Evolutionary conservation across 2,797 vertebrate genomes (phyloP).

Genomic region (Enteromius unitaeniatus): DNA sequence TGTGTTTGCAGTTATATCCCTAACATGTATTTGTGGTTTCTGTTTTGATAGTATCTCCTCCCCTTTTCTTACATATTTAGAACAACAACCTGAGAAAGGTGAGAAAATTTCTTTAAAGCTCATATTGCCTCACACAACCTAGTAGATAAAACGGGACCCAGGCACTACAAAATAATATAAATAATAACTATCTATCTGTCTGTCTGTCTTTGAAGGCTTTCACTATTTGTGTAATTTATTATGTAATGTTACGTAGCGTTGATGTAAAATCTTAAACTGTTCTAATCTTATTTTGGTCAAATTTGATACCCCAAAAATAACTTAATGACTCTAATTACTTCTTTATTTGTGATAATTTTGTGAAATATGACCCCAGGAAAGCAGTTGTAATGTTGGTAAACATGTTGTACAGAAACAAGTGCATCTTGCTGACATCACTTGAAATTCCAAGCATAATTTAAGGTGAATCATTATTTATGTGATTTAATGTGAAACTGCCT

Average conservation of each 20-base stretch:
- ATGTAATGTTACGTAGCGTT: not conserved
- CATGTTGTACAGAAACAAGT: not conserved
- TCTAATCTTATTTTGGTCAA: not conserved
- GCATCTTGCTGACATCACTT: not conserved
- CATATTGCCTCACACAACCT: not conserved
- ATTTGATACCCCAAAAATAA: not conserved
- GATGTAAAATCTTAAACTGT: not conserved
- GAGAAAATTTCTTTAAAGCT: not conserved
- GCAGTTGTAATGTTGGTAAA: not conserved
- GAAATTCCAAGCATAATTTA: not conserved
- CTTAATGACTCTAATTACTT: not conserved
- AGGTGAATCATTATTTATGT: not conserved
- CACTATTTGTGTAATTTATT: not conserved
- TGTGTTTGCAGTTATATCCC: not conserved
- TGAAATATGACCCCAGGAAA: not conserved
- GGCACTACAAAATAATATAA: too few species aligned
- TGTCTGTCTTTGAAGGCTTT: too few species aligned
- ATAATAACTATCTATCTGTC: not conserved
- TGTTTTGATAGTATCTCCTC: not conserved
- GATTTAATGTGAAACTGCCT: too few species aligned
- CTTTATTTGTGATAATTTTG: not conserved
- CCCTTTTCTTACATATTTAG: conserved; percentile 1
- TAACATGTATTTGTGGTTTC: not conserved
- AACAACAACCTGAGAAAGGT: not conserved
- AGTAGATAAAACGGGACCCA: not conserved